Base-by-base conservation (phyloP, 2,888 invertebrate genomes). In the Erebia aethiops region DNA sequence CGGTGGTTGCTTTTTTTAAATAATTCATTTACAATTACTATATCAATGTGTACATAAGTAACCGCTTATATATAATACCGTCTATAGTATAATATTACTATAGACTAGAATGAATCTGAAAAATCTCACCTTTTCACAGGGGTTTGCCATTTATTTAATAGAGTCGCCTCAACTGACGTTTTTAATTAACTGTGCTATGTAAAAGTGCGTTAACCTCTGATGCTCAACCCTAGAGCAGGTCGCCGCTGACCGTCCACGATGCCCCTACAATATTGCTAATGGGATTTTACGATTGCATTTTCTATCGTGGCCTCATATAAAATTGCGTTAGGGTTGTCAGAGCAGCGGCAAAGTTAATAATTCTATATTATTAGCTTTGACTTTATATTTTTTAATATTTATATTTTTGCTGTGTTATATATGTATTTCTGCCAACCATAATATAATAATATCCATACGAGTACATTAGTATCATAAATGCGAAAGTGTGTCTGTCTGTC, bases 261-360 rank as follows among this genome's bases (percentile, higher is more conserved):
- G n/a, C 64, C 35, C 62, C 51, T 21, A 68, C 72, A 74, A 70
- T 72, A 72, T 74, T 52, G 58, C 56, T 74, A 72, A 72, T 72
- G 74, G 70, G 52, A 61, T 74, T 68, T 70, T 41, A 65, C 14
- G 68, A 56, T 63, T 70, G 74, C 74, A 71, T 71, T 74, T 74
- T 69, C 67, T 69, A 74, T 71, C 67, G 67, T 67, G 58, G 62
- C 41, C 52, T 71, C 69, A 69, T 60, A 60, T 71, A 69, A 69
- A 61, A 61, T 46, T 61, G 61, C 61, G 61, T 49, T 61, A 61
- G 46, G 61, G 46, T 46, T 46, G 61, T 11, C 61, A 43, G 21
- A 61, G 18, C 7, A 35, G 13, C 18, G 11, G 10, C 13, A 9
- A 56, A 21, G 4, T 1, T 10, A 16, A 18, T 13, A 4, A 16